Evolutionary conservation across 2,113 vertebrate species (phyloP).

Genomic region (Leucoraja erinaceus): DNA sequence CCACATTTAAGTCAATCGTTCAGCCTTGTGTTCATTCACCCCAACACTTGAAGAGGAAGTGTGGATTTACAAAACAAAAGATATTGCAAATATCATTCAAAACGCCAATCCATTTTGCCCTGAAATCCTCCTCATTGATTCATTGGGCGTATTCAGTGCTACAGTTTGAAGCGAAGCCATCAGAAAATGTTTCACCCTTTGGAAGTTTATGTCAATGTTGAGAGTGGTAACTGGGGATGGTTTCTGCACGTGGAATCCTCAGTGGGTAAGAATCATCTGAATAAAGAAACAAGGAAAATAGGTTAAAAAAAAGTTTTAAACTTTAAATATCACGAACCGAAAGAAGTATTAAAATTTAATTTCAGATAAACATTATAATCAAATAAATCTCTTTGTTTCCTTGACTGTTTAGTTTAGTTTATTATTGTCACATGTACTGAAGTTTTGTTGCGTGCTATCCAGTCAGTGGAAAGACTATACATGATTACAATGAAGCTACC

Average conservation of each 20-base stretch:
- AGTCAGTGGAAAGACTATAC: too few species aligned
- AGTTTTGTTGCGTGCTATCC: too few species aligned
- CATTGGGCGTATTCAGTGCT: not conserved
- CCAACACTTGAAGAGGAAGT: constrained; percentile 31
- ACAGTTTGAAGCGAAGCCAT: constrained; percentile 4
- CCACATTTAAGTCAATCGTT: not conserved
- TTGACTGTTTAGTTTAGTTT: not conserved
- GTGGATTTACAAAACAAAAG: not conserved
- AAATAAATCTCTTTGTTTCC: not conserved
- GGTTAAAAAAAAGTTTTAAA: not conserved
- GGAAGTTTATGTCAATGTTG: constrained; percentile 33
- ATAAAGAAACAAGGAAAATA: not conserved
- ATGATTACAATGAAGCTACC: too few species aligned
- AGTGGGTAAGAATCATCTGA: constrained; percentile 19
- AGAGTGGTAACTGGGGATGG: constrained; percentile 36
- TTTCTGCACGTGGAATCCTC: constrained; percentile 38
- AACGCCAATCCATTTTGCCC: not conserved
- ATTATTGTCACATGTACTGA: too few species aligned
- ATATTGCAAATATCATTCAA: constrained; percentile 22
- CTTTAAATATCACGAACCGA: not conserved
- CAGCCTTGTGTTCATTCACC: not conserved
- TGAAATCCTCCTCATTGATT: not conserved
- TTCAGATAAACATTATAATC: not conserved
- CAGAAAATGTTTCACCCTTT: constrained; percentile 14
- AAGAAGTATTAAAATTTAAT: too few species aligned